Conservation (phyloP, 1,140 invertebrate species). For the Caerostris extrusa region DNA sequence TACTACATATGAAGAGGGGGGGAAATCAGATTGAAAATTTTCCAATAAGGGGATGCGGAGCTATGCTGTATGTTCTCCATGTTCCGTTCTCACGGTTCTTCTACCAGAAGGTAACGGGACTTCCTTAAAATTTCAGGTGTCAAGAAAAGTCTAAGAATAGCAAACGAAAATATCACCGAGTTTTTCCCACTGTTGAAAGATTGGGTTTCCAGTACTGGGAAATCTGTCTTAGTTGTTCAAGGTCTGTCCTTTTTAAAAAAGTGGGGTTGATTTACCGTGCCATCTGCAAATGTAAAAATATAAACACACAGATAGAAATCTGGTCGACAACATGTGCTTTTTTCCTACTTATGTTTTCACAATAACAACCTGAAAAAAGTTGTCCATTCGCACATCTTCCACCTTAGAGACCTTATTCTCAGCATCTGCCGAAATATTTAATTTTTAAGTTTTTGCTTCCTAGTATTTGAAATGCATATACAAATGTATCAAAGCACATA, state of each 20-base stretch:
- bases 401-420: too few species aligned
- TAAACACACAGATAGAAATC: constrained; percentile 8
- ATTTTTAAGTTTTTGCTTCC: too few species aligned
- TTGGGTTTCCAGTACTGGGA: constrained; percentile 41
- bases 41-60: background rate
- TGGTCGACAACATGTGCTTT: too few species aligned
- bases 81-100: constrained; percentile 48
- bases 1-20: background rate
- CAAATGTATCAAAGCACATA: too few species aligned
- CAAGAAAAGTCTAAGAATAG: constrained; percentile 14
- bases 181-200: constrained; percentile 42
- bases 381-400: too few species aligned
- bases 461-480: too few species aligned
- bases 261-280: background rate
- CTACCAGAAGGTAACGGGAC: constrained; percentile 31
- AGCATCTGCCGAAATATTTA: too few species aligned
- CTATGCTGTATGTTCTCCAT: constrained; percentile 2
- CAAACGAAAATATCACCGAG: background rate
- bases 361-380: too few species aligned
- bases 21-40: background rate
- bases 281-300: constrained; percentile 24
- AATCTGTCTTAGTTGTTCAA: constrained; percentile 42
- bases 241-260: background rate
- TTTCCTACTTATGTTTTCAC: too few species aligned
- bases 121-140: constrained; percentile 47